Evolutionary conservation across 2,888 invertebrate genomes (phyloP), one percentile per base, ranked within the genome.

Genomic region (Protonemura montana): DNA sequence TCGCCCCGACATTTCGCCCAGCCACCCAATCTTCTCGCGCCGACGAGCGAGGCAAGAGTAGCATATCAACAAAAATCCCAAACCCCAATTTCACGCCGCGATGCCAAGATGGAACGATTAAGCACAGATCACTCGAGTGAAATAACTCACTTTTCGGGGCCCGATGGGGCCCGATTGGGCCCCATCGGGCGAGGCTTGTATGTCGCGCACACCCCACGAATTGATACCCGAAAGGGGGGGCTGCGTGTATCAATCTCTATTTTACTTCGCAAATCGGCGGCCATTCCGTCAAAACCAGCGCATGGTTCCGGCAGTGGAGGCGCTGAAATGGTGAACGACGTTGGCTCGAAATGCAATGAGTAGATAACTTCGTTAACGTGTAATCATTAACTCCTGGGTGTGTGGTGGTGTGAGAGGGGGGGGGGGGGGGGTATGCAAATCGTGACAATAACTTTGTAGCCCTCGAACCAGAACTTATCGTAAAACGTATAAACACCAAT

Each of bases 51-150:
- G 27, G 84, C 84, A 84, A 84, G 84, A 84, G 84, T 84, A 84
- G 84, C 86, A 84, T 85, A 86, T 86, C 59, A 86, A 86, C 78
- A 77, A 83, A 86, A 87, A 87, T 87, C 85, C 84, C 87, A 5
- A 29, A 87, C 27, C 85, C 87, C 81, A 87, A 87, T 87, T 87
- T 87, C 87, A 87, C 87, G 87, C 42, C 82, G 85, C 82, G 78
- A 85, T 87, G 76, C 42, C 84, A 84, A 84, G 84, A 84, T 84
- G 85, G 85, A 81, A 82, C 85, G 87, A 87, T 87, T 87, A 87
- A 85, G 87, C 76, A 85, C 82, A 29, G 83, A 85, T 85, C 87
- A 78, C 42, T 85, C 85, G 27, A 85, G 41, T 82, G 85, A 78
- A 59, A 87, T 87, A 87, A 87, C 87, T 87, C 87, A 83, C 87